Evolutionary conservation across 2,888 invertebrate genomes (phyloP), one percentile per base, ranked within the genome.

Genomic region (Halictus quadricinctus): DNA sequence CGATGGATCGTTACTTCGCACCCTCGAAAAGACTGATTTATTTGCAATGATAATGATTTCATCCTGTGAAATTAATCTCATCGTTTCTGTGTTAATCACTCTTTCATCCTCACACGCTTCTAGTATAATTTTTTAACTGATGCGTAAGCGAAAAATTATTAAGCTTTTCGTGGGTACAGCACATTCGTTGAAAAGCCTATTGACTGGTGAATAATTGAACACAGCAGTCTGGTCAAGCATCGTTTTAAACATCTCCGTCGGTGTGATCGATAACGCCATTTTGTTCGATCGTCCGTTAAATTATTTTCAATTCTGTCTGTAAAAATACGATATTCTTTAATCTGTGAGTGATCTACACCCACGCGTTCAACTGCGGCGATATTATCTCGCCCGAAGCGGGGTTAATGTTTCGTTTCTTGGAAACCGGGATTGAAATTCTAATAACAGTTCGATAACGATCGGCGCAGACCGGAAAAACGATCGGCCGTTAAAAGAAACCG

Each of bases 401-500:
- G 18, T 64, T 36, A 64, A 64, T 8, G 64, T 64, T 64, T 8
- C 18, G 64, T 64, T 41, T 21, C 69, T 69, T 41, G 21, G 18
- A 10, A 21, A 69, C 69, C 21, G 41, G 41, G 21, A 21, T 69
- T 69, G 69, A 69, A 69, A 21, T 69, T 69, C 41, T 21, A 36
- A 10, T 21, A 21, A 69, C 36, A 21, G 69, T 41, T 69, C 12
- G 69, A 69, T 41, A 41, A 69, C 36, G 69, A 64, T 64, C 69
- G 6, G 43, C 15, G 66, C 41, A 1, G 8, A 43, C n/a, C 21
- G 70, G n/a, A 70, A 70, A 70, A 43, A n/a, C 70, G n/a, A 70
- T 43, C 43, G 43, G n/a, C 70, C n/a, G 70, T 43, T 70, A 43
- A 70, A 70, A 43, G 70, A 70, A 70, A 43, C 43, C 43, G 43